Base-by-base conservation (phyloP, 2,113 vertebrate genomes). In the Pedionomus torquatus region DNA sequence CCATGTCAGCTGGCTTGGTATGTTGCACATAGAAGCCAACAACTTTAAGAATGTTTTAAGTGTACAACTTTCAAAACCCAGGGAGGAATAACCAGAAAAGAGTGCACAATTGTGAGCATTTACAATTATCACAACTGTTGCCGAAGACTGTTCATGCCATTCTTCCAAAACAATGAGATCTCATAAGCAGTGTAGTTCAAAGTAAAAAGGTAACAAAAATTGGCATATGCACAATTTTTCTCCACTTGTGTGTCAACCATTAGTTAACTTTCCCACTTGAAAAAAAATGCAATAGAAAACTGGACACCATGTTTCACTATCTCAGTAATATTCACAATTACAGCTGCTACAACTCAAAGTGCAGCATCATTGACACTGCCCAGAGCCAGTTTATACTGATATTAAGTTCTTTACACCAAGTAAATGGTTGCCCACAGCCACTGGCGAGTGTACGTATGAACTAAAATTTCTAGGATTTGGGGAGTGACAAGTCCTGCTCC, bases 401-500 rank as follows among this genome's bases (percentile, higher is more conserved):
- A 98, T 97, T 96, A 98, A 98, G 98, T 98, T 98, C 98, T 98
- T 98, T 98, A 98, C 98, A 98, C 98, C 98, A 98, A 98, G 98
- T 98, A 98, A 98, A 98, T 98, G 98, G 98, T 98, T 98, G 98
- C 98, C 98, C 98, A 99, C 98, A 98, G 98, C 98, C 98, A 98
- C 98, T 98, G 98, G 98, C 98, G 98, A 98, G 98, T 98, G 98
- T 98, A 98, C 97, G 98, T 98, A 98, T 98, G 98, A 99, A 98
- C 98, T 98, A 98, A 98, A 98, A 98, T 98, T 98, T 98, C 98
- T 98, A 99, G 97, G 98, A 99, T 98, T 98, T 98, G 98, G 98
- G 98, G 98, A 99, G 99, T 99, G 98, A 99, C 98, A 98, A 98
- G 98, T 98, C 98, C 98, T 99, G 98, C 98, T 99, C 98, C 98